A percentile compares a stretch with the other conserved stretches of the same genome.
These are phyloP conservation scores for Asarcornis scutulata DNA, from an alignment of 2,113 vertebrate species.

Conservation along the genomic window DNA sequence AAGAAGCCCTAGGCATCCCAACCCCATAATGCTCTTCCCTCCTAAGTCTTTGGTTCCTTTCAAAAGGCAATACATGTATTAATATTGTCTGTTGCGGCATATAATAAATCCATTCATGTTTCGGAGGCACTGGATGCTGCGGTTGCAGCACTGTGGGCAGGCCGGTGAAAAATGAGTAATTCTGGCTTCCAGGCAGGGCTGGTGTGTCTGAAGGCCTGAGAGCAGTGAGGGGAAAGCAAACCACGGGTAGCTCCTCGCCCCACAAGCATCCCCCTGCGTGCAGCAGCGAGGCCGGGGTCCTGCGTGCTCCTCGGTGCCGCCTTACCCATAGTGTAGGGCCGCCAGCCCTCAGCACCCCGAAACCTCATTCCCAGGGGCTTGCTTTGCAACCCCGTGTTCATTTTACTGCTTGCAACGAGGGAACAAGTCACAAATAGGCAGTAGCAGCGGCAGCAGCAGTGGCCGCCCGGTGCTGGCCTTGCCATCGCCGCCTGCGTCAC, in stretches of 20 bases:
- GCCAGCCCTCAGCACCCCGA: background rate
- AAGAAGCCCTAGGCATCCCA: background rate
- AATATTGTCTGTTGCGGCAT: background rate
- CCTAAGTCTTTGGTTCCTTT: background rate
- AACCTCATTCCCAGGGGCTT: background rate
- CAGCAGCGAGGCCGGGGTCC: background rate
- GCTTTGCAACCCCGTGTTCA: background rate
- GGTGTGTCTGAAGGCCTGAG: constrained; percentile 19
- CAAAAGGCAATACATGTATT: background rate
- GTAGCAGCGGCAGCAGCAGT: background rate
- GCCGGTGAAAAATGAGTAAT: constrained; percentile 64
- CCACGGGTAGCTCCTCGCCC: background rate
- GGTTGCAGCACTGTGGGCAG: constrained; percentile 58
- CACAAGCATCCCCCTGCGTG: accelerated
- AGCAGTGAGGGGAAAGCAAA: constrained; percentile 12
- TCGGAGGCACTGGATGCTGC: background rate
- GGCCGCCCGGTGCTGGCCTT: background rate
- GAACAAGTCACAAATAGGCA: background rate
- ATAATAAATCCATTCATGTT: constrained; percentile 44
- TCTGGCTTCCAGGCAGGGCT: constrained; percentile 31
- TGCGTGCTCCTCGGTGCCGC: accelerated
- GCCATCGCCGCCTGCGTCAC: background rate
- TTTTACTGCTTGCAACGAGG: background rate
- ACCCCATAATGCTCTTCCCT: background rate
- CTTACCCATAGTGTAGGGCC: too few relatives aligned